A percentile compares a stretch with the other conserved stretches of the same genome.
phyloP scores from a whole-genome alignment of 2,797 vertebrate genomes.

The Coreius guichenoti region DNA sequence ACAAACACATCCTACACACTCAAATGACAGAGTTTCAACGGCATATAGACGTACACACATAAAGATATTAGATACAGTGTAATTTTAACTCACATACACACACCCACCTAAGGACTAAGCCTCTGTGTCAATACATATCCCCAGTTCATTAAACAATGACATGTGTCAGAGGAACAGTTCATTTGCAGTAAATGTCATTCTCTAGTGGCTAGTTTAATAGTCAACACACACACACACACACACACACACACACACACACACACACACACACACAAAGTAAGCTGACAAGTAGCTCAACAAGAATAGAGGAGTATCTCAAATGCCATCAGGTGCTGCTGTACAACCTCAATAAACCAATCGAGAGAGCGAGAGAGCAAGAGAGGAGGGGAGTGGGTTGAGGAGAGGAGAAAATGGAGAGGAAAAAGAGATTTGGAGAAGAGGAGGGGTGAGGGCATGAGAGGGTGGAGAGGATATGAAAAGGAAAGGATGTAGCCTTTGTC shows the following conservation, averaged over 20 bases:
- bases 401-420: conserved; percentile 44
- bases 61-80: conserved; percentile 1
- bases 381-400: conserved; percentile 32
- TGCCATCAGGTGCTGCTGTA: conserved; percentile 60
- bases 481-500: conserved; percentile 55
- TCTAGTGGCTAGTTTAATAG: conserved; percentile 55
- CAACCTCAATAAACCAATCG: conserved; percentile 49
- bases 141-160: conserved; percentile 50
- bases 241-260: conserved; percentile 30
- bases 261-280: conserved; percentile 27
- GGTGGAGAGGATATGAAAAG: conserved; percentile 43
- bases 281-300: conserved; percentile 36
- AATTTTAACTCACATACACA: conserved; percentile 1
- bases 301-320: conserved; percentile 60
- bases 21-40: neutral
- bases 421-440: conserved; percentile 35
- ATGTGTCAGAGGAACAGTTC: conserved; percentile 55
- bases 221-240: conserved; percentile 14
- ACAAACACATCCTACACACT: neutral
- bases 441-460: conserved; percentile 26
- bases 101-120: conserved; percentile 16
- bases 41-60: neutral
- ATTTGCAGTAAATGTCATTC: conserved; percentile 62
- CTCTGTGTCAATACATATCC: conserved; percentile 35
- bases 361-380: conserved; percentile 40